These are phyloP conservation scores for Plebejus anna DNA, from an alignment of 2,888 invertebrate genomes.

Conservation along the genomic window DNA sequence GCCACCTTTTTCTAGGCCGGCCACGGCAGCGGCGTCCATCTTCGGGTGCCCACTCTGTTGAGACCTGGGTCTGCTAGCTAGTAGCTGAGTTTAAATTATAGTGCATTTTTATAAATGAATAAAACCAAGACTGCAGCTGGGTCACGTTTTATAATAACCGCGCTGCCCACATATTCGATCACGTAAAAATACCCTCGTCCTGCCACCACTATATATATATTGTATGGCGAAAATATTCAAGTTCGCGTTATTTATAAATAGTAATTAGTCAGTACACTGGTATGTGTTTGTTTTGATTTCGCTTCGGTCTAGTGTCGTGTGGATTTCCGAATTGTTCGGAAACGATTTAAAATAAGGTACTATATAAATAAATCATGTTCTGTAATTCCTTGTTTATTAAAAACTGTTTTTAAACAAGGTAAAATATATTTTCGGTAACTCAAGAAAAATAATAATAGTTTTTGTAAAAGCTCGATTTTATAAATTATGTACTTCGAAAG, in stretches of 20 bases:
- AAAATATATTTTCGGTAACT: no score
- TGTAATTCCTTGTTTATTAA: no score
- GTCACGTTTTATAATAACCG: neutral
- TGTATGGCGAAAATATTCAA: neutral
- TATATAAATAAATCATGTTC: no score
- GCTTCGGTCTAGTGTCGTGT: neutral
- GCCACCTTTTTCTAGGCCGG: no score
- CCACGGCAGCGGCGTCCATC: no score
- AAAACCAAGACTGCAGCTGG: neutral
- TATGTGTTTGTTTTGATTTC: conserved; percentile 1
- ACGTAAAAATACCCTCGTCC: conserved; percentile 20
- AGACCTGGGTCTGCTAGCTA: no score
- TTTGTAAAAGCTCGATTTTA: neutral
- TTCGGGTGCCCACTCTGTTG: no score
- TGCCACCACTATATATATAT: neutral
- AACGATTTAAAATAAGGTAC: no score
- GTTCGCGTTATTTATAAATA: neutral
- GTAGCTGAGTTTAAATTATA: no score
- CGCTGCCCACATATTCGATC: neutral
- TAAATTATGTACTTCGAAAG: neutral
- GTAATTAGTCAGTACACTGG: neutral
- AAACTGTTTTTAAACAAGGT: no score
- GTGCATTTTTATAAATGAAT: neutral
- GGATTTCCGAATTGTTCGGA: neutral
- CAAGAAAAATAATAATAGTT: neutral